Conservation (phyloP, 92 coral and sea anemone genomes). For the Phymanthus crucifer region DNA sequence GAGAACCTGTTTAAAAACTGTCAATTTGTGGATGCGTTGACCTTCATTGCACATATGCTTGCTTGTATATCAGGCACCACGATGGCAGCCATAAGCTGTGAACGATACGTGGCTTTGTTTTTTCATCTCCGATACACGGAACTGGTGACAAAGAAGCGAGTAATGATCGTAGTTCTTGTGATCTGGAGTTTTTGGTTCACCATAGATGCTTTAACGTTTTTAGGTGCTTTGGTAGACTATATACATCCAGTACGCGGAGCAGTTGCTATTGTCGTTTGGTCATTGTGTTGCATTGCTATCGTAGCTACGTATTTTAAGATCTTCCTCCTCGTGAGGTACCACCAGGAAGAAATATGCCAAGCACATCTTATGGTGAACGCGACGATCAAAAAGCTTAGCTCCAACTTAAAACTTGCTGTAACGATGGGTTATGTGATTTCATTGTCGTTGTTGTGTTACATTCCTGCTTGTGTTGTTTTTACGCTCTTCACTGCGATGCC, state of each 20-base stretch:
- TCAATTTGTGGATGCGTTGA: not conserved
- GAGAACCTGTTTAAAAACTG: not conserved
- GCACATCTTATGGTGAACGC: not conserved
- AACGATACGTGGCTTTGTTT: constrained; percentile 8
- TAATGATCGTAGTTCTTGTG: not conserved
- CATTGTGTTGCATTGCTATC: not conserved
- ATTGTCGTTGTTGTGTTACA: not conserved
- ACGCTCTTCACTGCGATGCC: not conserved
- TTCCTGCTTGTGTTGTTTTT: not conserved
- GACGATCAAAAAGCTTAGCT: not conserved
- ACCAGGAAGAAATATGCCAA: not conserved
- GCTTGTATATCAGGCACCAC: constrained; percentile 6
- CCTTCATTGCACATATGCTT: constrained; percentile 11
- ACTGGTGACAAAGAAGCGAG: constrained; percentile 17
- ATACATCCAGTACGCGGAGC: not conserved
- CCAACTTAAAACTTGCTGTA: not conserved
- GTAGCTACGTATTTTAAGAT: not conserved
- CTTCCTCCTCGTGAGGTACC: not conserved
- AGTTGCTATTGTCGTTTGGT: not conserved
- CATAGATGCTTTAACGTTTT: not conserved
- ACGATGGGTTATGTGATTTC: constrained; percentile 12
- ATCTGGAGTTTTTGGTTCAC: constrained; percentile 11
- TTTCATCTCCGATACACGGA: constrained; percentile 31
- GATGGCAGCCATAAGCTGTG: constrained; percentile 4
- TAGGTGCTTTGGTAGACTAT: not conserved